These are phyloP conservation scores for Pachydiplax longipennis DNA, from an alignment of 2,888 invertebrate genomes.

Conservation along the genomic window DNA sequence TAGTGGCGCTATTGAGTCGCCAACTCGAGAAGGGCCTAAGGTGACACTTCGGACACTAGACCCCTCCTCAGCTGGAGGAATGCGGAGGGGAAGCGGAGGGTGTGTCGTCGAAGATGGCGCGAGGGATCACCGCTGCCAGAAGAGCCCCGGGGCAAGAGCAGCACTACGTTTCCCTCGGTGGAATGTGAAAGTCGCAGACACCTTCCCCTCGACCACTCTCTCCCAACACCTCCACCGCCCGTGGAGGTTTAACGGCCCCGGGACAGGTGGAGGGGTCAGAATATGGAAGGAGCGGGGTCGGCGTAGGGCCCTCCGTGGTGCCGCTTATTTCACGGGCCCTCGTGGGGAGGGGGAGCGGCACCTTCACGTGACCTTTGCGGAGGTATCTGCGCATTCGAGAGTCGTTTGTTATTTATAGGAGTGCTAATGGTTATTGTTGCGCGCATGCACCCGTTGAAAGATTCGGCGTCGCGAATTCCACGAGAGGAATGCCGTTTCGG, in stretches of 20 bases:
- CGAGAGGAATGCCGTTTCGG: too few relatives aligned
- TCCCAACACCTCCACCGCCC: background rate
- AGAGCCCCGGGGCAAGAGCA: background rate
- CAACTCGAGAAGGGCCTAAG: background rate
- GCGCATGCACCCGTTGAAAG: too few relatives aligned
- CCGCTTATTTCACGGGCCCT: too few relatives aligned
- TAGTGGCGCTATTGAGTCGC: too few relatives aligned
- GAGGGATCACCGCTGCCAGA: constrained; percentile 11
- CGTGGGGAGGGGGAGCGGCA: background rate
- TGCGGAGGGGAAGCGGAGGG: background rate
- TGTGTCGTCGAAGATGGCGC: background rate
- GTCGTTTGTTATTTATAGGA: too few relatives aligned
- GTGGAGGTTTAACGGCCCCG: background rate
- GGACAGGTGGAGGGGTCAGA: background rate
- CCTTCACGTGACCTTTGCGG: background rate
- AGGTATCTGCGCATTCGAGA: too few relatives aligned
- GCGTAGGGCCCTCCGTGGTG: background rate
- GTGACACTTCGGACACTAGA: constrained; percentile 3
- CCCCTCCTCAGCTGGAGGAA: constrained; percentile 13
- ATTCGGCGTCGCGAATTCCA: too few relatives aligned
- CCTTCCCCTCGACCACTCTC: background rate
- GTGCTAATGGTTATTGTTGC: too few relatives aligned
- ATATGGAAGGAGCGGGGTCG: background rate
- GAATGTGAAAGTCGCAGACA: constrained; percentile 27
- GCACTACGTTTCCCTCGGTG: constrained; percentile 30